Evolutionary conservation across 2,888 invertebrate species (phyloP), one percentile per base, ranked within the genome.

Genomic region (Drosophila vallismaia): DNA sequence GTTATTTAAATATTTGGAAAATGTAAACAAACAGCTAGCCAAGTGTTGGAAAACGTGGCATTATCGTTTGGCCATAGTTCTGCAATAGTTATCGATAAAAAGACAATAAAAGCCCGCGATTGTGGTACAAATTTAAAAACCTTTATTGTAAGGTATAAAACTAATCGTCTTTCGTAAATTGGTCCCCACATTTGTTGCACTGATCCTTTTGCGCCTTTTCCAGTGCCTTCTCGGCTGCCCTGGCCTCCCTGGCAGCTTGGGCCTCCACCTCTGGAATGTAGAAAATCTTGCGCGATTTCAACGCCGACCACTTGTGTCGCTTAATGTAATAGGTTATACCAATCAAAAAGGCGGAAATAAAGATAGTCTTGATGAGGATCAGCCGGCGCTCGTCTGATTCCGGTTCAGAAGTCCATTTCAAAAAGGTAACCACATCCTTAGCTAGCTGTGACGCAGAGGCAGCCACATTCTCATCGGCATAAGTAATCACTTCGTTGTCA

Each of bases 381-480:
- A 93, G 92, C 88, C 98, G 96, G 70, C 98, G 94, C 0, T 94
- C 94, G 92, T 99, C 99, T 64, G 95, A 94, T 90, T 98, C 98
- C 0, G 97, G 98, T 91, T 98, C 98, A 0, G 97, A 94, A 58
- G 96, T 94, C 98, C 98, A 99, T 90, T 95, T 95, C 63, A 99
- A 94, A 94, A 99, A 99, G 64, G 96, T 95, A 44, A 94, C 92
- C 28, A 99, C 96, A 93, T 99, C 99, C 93, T 99, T 99, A 60
- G 99, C 97, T 89, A 99, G 92, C 93, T 99, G 99, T 89, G 98
- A 96, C 76, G 96, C 95, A 44, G 96, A 95, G 29, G 99, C 95
- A 40, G 97, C 95, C 48, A 99, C 99, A 70, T 99, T 99, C 68
- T 98, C 98, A 92, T 98, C 97, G 29, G 92, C 91, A 68, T 60